These are phyloP conservation scores for Odocoileus hemionus DNA, from an alignment of 2,113 vertebrate genomes.

Conservation along the genomic window DNA sequence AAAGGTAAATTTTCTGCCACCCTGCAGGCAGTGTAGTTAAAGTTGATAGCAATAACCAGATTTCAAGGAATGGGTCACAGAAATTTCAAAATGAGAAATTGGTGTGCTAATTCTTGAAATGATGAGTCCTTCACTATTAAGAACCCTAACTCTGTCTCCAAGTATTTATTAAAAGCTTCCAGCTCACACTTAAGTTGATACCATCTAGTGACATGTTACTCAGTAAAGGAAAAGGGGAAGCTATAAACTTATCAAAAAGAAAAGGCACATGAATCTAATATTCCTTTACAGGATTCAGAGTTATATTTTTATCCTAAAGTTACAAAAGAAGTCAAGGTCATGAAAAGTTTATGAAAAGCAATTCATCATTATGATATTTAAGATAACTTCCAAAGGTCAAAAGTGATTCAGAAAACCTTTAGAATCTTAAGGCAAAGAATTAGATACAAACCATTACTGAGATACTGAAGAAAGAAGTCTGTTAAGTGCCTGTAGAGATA, in stretches of 20 bases:
- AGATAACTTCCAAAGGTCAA: neutral
- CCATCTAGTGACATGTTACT: neutral
- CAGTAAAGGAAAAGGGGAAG: neutral
- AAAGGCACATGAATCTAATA: neutral
- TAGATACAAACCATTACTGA: neutral
- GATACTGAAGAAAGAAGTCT: neutral
- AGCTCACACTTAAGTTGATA: neutral
- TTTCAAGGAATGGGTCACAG: neutral
- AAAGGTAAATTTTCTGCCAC: neutral
- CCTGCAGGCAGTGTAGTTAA: neutral
- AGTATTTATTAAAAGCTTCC: neutral
- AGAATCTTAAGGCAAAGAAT: neutral
- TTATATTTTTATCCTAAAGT: neutral
- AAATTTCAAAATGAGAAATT: neutral
- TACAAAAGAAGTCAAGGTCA: neutral
- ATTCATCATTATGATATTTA: neutral
- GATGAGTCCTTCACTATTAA: neutral
- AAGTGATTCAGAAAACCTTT: neutral
- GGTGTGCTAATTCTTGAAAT: neutral
- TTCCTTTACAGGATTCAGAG: neutral
- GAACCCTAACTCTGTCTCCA: neutral
- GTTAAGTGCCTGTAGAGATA: neutral
- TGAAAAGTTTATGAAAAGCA: neutral
- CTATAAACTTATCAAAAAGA: neutral
- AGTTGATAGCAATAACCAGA: neutral